Conservation (phyloP, 2,113 vertebrate species). For the Chinchilla lanigera region DNA sequence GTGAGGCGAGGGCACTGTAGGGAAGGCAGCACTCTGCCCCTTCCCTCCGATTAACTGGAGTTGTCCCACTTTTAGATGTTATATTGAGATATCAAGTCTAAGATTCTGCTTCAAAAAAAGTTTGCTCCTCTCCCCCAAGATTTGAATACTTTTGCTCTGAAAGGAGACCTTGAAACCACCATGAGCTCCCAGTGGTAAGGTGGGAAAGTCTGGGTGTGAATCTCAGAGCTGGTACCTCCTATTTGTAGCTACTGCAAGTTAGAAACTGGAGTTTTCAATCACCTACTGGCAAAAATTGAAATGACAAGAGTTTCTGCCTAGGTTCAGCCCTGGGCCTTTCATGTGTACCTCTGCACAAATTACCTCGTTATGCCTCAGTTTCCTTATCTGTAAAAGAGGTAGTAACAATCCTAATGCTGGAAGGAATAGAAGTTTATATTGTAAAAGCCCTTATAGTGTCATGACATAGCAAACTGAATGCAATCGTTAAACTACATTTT, state of each 20-base stretch:
- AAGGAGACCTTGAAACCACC: background rate
- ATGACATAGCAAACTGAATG: background rate
- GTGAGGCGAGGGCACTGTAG: background rate
- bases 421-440: background rate
- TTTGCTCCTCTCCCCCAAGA: background rate
- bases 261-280: background rate
- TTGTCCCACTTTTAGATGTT: background rate
- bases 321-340: background rate
- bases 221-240: background rate
- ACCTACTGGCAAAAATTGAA: background rate
- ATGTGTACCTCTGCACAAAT: background rate
- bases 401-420: background rate
- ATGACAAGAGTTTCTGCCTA: background rate
- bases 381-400: background rate
- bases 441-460: background rate
- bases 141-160: background rate
- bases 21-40: background rate
- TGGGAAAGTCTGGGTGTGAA: background rate
- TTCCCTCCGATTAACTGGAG: background rate
- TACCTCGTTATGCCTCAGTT: background rate
- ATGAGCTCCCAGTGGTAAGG: background rate
- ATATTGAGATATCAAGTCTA: background rate
- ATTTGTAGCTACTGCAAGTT: background rate
- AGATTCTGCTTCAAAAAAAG: background rate
- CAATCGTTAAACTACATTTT: conserved; percentile 1